Base-by-base conservation (phyloP, 1,140 invertebrate genomes). In the Hylaeus volcanicus region DNA sequence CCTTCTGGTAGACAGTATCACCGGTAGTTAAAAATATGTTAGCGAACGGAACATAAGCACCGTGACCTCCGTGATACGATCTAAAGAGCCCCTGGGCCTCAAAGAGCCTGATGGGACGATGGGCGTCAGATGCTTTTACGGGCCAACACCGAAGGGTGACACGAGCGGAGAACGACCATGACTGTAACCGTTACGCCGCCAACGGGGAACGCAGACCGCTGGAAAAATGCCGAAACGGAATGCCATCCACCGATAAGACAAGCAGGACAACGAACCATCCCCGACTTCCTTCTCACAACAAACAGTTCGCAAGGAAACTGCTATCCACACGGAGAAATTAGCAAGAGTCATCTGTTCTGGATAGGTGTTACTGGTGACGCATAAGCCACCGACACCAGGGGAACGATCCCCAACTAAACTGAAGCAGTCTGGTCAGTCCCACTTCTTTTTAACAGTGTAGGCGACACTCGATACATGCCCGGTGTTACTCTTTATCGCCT, bases 1-100 rank as follows among this genome's bases (percentile, higher is more conserved):
- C 68, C 60, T 53, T 51, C 15, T 41, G 79, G 77, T 83, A 86
- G 90, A 88, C 84, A 76, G 81, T 88, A 84, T 84, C 86, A 86
- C 87, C 89, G 90, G 87, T 92, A 90, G 89, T 93, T 93, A 93
- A 93, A 93, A 92, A 92, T 92, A 90, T 92, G 91, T 92, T 92
- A 90, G 90, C 90, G 89, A 87, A 86, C 88, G 86, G 88, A 85
- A 84, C 88, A 91, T 92, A 93, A 93, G 90, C 88, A 93, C 92
- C 92, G 90, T 93, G 93, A 93, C 92, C 92, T 92, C 90, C 83
- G 86, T 83, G 92, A 93, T 93, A 93, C 76, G 85, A 93, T 93
- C 93, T 92, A 85, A 89, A 90, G 90, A 87, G 86, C 70, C 63
- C 26, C 26, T 26, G 26, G 26, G 26, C 26, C 26, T 26, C 26